A percentile compares a stretch with the other conserved stretches of the same genome.
Evolutionary conservation across 2,113 vertebrate species (phyloP).

Genomic region (Sylvietta virens): DNA sequence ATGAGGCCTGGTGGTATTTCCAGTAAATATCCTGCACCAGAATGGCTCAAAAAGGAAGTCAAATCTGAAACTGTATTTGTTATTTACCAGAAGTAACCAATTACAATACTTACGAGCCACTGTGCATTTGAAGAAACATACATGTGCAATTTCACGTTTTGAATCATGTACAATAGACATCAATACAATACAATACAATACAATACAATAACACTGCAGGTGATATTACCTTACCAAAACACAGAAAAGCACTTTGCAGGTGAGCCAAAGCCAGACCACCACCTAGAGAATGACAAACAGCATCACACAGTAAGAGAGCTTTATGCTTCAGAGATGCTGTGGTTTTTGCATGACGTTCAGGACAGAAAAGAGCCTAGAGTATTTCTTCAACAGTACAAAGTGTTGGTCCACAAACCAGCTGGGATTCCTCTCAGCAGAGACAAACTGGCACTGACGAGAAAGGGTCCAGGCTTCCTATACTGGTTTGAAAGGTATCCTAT

Average conservation of each 20-base stretch:
- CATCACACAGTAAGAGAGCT: not conserved
- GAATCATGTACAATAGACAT: not conserved
- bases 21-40: not conserved
- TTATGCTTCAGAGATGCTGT: not conserved
- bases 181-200: too few species aligned
- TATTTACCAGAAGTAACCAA: not conserved
- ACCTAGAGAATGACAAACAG: not conserved
- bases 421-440: not conserved
- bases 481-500: not conserved
- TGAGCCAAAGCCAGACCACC: not conserved
- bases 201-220: not conserved
- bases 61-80: not conserved
- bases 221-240: not conserved
- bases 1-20: not conserved
- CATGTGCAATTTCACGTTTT: not conserved
- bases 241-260: not conserved
- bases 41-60: not conserved
- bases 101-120: not conserved
- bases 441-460: not conserved
- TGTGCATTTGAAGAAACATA: not conserved
- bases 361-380: not conserved
- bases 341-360: not conserved
- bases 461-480: not conserved
- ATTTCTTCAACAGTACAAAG: not conserved
- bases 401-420: not conserved